Percentiles rank a stretch among this genome's conserved stretches.
Evolutionary conservation across 2,113 vertebrate genomes (phyloP).

Genomic region (Siphamia tubifer): DNA sequence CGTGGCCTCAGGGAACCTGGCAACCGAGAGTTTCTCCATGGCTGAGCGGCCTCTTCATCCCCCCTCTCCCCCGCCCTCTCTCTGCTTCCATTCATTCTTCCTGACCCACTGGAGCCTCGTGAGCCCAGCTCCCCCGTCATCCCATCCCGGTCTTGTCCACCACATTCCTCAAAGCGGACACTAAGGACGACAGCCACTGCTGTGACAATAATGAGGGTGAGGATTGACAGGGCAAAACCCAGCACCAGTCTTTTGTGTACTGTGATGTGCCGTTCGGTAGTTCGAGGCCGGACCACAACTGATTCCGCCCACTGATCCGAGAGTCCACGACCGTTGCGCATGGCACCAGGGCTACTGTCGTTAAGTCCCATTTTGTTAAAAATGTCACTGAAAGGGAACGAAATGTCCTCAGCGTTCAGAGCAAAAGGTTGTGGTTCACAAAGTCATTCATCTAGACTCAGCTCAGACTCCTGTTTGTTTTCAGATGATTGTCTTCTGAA

Average conservation of each 20-base stretch:
- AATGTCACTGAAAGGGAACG: not conserved
- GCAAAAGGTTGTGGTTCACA: not conserved
- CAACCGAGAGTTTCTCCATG: slow-evolving; percentile 86
- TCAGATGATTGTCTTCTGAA: not conserved
- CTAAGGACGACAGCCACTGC: slow-evolving; percentile 89
- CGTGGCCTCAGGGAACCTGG: slow-evolving; percentile 85
- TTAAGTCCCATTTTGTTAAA: slow-evolving; percentile 83
- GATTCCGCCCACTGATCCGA: slow-evolving; percentile 89
- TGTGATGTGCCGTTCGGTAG: slow-evolving; percentile 88
- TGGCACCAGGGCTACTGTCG: slow-evolving; percentile 78
- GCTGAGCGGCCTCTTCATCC: slow-evolving; percentile 75
- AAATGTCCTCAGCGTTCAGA: not conserved
- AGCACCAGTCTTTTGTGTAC: slow-evolving; percentile 89
- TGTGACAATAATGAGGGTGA: slow-evolving; percentile 89
- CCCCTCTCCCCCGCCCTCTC: slow-evolving; percentile 59
- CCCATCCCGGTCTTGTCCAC: slow-evolving; percentile 45
- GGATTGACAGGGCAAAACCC: slow-evolving; percentile 90
- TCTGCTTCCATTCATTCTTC: slow-evolving; percentile 60
- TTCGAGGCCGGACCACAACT: slow-evolving; percentile 84
- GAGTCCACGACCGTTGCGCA: slow-evolving; percentile 85
- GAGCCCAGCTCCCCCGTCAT: slow-evolving; percentile 37
- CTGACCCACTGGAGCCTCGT: slow-evolving; percentile 43
- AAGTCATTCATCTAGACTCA: slow-evolving; percentile 16
- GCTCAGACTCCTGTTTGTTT: not conserved
- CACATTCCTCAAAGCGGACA: slow-evolving; percentile 89